Conservation (phyloP, 2,113 vertebrate species). For the Hydrolagus affinis region DNA sequence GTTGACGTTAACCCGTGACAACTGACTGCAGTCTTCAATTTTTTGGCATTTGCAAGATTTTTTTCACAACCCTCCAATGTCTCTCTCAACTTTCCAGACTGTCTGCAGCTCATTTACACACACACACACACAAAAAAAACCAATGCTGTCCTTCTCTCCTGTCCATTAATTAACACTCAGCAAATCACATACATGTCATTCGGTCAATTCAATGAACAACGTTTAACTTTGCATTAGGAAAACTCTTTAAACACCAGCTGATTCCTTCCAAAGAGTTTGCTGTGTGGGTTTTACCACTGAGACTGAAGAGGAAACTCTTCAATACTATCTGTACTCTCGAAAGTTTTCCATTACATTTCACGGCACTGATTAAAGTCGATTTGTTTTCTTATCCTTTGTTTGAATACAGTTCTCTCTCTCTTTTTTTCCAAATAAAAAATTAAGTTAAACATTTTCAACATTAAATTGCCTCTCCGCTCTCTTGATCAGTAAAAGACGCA, state of each 20-base stretch:
- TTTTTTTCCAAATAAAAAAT: no score
- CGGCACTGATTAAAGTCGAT: background rate
- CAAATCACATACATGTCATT: slow-evolving; percentile 24
- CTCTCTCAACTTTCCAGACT: background rate
- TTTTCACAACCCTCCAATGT: background rate
- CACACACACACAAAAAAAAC: background rate
- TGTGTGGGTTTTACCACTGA: background rate
- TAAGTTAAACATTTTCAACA: background rate
- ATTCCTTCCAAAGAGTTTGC: background rate
- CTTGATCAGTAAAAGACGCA: background rate
- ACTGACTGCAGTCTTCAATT: background rate
- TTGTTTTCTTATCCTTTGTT: background rate
- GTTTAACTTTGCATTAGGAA: background rate
- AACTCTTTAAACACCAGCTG: background rate
- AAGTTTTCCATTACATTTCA: background rate
- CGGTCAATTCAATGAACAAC: background rate
- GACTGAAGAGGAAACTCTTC: background rate
- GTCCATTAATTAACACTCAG: slow-evolving; percentile 21
- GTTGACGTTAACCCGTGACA: background rate
- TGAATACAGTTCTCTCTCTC: slow-evolving; percentile 11
- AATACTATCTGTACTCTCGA: background rate
- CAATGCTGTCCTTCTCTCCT: background rate
- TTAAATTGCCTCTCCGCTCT: background rate
- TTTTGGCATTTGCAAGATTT: background rate
- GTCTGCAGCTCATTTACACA: background rate